Conservation (phyloP, 2,797 vertebrate species). For the Choloepus didactylus region DNA sequence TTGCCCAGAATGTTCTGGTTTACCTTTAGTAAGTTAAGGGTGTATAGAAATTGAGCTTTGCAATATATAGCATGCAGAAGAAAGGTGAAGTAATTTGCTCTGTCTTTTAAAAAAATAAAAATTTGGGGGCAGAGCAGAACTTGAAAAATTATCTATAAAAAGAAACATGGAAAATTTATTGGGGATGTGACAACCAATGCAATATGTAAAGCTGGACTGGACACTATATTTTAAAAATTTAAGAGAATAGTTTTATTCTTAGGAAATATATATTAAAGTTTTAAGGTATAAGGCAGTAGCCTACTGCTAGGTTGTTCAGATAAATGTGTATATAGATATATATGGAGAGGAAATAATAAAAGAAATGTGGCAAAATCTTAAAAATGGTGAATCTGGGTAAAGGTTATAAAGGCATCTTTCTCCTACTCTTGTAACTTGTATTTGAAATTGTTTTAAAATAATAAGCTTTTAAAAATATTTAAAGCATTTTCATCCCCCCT, state of each 20-base stretch:
- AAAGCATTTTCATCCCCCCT: too few relatives aligned
- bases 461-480: too few relatives aligned
- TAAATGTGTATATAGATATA: neutral
- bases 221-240: neutral
- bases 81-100: conserved; percentile 26
- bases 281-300: conserved; percentile 16
- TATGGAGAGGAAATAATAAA: too few relatives aligned
- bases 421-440: too few relatives aligned
- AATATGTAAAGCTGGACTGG: neutral
- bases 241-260: conserved; percentile 38
- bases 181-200: neutral
- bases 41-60: conserved; percentile 31
- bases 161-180: neutral
- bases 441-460: too few relatives aligned
- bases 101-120: conserved; percentile 59
- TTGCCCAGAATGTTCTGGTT: neutral
- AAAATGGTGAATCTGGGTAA: too few relatives aligned
- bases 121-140: neutral
- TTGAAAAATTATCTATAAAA: neutral
- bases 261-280: conserved; percentile 20
- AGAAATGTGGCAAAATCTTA: too few relatives aligned
- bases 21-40: conserved; percentile 35
- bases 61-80: neutral
- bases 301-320: neutral
- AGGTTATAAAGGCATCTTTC: too few relatives aligned